Percentiles rank a stretch among this genome's conserved stretches.
phyloP scores from a whole-genome alignment of 1,140 invertebrate genomes.

The Hesperophylax magnus region DNA sequence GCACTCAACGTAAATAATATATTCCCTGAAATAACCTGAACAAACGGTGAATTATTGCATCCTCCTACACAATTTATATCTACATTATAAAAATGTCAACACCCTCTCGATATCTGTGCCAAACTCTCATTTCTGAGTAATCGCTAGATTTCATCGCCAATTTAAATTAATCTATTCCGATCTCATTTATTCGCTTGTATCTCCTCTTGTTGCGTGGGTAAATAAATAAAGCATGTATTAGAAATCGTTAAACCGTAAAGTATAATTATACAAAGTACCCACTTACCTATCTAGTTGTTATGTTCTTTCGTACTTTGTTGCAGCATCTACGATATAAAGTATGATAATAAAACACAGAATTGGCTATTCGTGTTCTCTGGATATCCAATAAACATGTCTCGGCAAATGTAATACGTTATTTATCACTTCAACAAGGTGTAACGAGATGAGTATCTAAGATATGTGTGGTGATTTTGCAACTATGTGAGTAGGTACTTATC shows the following conservation, averaged over 20 bases:
- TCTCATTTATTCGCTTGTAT: background rate
- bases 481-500: too few species aligned
- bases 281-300: background rate
- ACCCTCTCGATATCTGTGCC: background rate
- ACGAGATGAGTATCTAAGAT: background rate
- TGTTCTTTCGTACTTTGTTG: background rate
- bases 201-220: background rate
- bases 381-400: background rate
- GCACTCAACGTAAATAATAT: too few species aligned
- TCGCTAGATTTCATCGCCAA: too few species aligned
- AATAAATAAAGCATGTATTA: background rate
- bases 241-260: background rate
- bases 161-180: too few species aligned
- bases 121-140: background rate
- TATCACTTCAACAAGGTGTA: background rate
- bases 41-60: too few species aligned
- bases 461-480: too few species aligned
- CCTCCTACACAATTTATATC: too few species aligned
- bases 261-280: background rate
- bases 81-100: too few species aligned
- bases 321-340: conserved; percentile 5
- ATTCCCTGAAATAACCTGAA: too few species aligned
- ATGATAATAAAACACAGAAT: background rate
- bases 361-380: background rate
- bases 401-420: background rate